Percentiles rank a stretch among this genome's conserved stretches.
These are phyloP conservation scores for Conomelus anceps DNA, from an alignment of 2,888 invertebrate genomes.

Conservation along the genomic window DNA sequence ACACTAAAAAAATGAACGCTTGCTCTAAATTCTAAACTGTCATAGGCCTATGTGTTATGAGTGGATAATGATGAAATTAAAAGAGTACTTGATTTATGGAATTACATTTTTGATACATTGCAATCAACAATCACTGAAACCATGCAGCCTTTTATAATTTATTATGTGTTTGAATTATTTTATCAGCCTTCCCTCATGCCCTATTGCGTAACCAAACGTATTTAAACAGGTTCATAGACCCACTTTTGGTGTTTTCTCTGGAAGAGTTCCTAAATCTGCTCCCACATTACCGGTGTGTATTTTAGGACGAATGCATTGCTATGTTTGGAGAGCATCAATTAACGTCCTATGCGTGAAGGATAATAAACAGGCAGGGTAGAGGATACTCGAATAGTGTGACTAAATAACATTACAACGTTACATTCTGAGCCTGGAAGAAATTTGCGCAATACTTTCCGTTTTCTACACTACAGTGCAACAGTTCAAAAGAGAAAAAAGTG, in stretches of 20 bases:
- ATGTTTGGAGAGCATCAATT: not conserved
- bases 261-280: not conserved
- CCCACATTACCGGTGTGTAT: not conserved
- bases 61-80: too few relatives aligned
- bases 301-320: not conserved
- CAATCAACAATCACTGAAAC: too few relatives aligned
- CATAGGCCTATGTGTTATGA: too few relatives aligned
- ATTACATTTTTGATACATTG: too few relatives aligned
- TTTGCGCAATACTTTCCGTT: not conserved
- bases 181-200: too few relatives aligned
- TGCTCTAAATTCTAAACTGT: too few relatives aligned
- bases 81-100: too few relatives aligned
- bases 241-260: not conserved
- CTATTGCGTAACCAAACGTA: too few relatives aligned
- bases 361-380: not conserved
- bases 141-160: too few relatives aligned
- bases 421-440: not conserved
- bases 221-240: not conserved
- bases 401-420: not conserved
- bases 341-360: not conserved
- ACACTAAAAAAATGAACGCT: too few relatives aligned
- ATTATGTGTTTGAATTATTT: too few relatives aligned
- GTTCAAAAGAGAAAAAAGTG: not conserved
- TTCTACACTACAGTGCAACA: not conserved
- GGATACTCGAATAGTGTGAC: not conserved